These are phyloP conservation scores for Drosophila dunni DNA, from an alignment of 1,140 invertebrate genomes.

Conservation along the genomic window DNA sequence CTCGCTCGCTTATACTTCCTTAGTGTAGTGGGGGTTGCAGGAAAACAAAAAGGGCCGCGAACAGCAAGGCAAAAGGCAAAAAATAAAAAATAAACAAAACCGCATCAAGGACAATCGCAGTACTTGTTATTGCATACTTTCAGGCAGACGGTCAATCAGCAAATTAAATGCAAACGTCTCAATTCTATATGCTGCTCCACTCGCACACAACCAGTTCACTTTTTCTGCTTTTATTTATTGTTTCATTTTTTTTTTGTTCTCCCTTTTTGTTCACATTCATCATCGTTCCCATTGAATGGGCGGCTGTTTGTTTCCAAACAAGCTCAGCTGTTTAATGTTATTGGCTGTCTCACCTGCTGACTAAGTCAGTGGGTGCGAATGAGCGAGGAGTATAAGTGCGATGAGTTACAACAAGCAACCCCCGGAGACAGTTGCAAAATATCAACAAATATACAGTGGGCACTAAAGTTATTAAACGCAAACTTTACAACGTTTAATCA, in stretches of 20 bases:
- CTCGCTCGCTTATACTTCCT: background rate
- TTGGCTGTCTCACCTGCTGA: slow-evolving; percentile 47
- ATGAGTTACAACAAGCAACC: slow-evolving; percentile 30
- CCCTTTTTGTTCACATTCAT: background rate
- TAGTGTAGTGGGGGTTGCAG: background rate
- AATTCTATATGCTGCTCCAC: slow-evolving; percentile 9
- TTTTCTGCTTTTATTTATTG: slow-evolving; percentile 11
- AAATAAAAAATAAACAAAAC: background rate
- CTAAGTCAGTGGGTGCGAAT: slow-evolving; percentile 8
- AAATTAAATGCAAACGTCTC: slow-evolving; percentile 3
- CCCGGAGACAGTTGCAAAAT: slow-evolving; percentile 12
- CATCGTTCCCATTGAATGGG: slow-evolving; percentile 1
- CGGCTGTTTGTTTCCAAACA: slow-evolving; percentile 75
- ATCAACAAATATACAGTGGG: slow-evolving; percentile 33
- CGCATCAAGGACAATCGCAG: slow-evolving; percentile 10
- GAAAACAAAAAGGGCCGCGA: background rate
- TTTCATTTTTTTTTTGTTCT: slow-evolving; percentile 4
- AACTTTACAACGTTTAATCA: slow-evolving; percentile 1
- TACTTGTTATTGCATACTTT: slow-evolving; percentile 13
- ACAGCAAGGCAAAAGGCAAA: background rate
- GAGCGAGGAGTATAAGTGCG: slow-evolving; percentile 16
- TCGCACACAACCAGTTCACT: slow-evolving; percentile 23
- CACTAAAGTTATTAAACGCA: slow-evolving; percentile 16
- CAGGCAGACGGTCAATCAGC: slow-evolving; percentile 9
- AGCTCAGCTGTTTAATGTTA: slow-evolving; percentile 83